Evolutionary conservation across 2,113 vertebrate genomes (phyloP), one percentile per base, ranked within the genome.

Genomic region (Gadus macrocephalus): DNA sequence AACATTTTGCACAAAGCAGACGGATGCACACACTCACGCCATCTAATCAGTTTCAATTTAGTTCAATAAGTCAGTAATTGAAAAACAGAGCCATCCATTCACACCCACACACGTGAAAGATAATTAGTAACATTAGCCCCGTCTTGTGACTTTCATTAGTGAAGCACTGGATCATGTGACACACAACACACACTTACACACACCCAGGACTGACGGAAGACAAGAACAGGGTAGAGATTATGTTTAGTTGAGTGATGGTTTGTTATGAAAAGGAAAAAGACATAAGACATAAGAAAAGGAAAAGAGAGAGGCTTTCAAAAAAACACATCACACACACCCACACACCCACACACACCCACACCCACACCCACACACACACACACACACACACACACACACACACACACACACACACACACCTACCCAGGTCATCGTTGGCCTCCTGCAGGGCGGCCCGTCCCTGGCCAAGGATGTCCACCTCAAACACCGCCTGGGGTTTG

Each of bases 361-460:
- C 6, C 0, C 42, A 7, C 76, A 96, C 95, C 1, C 20, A 20
- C 20, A 20, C 20, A 20, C 20, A 20, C 20, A 20, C 20, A 20
- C 20, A 20, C 20, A 20, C 20, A 20, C 20, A 20, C 20, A 20
- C 20, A 20, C 20, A 20, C 20, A 20, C 20, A 20, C 20, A 20
- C 20, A 20, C 20, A 20, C 20, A 20, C 20, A 20, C n/a, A n/a
- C n/a, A n/a, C n/a, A n/a, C n/a, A n/a, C n/a, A n/a, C 20, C 20
- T 20, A 96, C 95, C 95, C 42, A 96, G 90, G 38, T 95, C 91
- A 19, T 85, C 72, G 56, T 95, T 96, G 42, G 91, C 94, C 2
- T 66, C 86, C 82, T 95, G 93, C 73, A 96, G 81, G 0, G 93
- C 95, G 0, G 70, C 35, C 3, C 89, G 89, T 3, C 95, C 95